Base-by-base conservation (phyloP, 2,888 invertebrate genomes). In the Baronia brevicornis region DNA sequence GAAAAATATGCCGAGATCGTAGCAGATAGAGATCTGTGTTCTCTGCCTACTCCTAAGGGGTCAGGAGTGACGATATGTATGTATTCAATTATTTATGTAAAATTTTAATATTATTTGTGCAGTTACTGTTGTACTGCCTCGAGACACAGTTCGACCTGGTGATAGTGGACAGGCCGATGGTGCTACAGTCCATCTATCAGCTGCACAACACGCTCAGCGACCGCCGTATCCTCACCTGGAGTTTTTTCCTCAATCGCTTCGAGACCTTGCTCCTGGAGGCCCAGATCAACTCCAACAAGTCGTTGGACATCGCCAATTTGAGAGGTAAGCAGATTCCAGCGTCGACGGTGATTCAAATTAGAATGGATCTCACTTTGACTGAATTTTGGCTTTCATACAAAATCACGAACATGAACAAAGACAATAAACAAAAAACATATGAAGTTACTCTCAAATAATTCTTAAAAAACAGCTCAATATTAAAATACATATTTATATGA, bases 111-210 rank as follows among this genome's bases (percentile, higher is more conserved):
- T 31, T 46, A 46, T 43, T 36, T 40, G 69, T 64, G 20, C 77
- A 95, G 92, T 90, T 95, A 35, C 86, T 97, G 43, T 90, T 96
- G 32, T 91, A 93, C 86, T 98, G 98, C 71, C 80, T 99, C 78
- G 98, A 99, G 86, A 94, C 95, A 0, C 98, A 99, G 84, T 99
- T 99, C 82, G 99, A 99, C 85, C 89, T 94, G 39, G 97, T 98
- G 41, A 96, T 98, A 39, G 92, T 95, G 38, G 99, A 99, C 74
- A 89, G 99, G 20, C 97, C 98, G 0, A 94, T 98, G 89, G 95
- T 99, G 14, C 87, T 99, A 20, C 97, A 98, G 68, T 94, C 96
- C 1, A 88, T 99, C 31, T 96, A 96, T 69, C 95, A 98, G 65
- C 87, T 99, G 3, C 95, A 97, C 65, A 97, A 96, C 66, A 93